A percentile compares a stretch with the other conserved stretches of the same genome.
phyloP scores from a whole-genome alignment of 2,797 vertebrate species.

The Phylloscopus collybita region DNA sequence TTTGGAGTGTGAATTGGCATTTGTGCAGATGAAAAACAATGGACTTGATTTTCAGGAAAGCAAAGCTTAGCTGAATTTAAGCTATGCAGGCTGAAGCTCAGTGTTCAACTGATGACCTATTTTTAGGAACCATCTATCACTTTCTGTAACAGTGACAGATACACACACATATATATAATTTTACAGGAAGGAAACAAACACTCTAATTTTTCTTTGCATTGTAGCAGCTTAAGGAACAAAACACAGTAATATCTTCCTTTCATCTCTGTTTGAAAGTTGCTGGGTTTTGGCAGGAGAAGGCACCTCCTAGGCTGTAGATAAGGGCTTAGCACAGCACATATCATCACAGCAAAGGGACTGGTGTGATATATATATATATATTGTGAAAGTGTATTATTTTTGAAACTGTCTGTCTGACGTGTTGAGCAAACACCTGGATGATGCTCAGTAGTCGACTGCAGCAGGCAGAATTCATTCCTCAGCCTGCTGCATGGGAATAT shows the following conservation, averaged over 20 bases:
- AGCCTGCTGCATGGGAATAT: background rate
- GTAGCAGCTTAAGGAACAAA: slow-evolving; percentile 7
- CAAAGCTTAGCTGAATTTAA: background rate
- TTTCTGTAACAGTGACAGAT: slow-evolving; percentile 2
- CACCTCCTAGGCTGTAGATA: background rate
- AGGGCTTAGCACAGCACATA: background rate
- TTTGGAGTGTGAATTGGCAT: background rate
- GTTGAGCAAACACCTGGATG: slow-evolving; percentile 28
- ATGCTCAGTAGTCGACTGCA: background rate
- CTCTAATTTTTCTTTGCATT: background rate
- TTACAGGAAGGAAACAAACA: slow-evolving; percentile 19
- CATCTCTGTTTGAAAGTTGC: background rate
- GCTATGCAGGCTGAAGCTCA: background rate
- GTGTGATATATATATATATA: background rate
- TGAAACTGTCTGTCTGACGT: background rate
- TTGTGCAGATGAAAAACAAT: slow-evolving; percentile 23
- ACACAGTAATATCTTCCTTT: background rate
- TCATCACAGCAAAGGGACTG: background rate
- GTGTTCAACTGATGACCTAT: background rate
- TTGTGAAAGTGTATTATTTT: slow-evolving; percentile 7
- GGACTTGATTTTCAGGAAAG: background rate
- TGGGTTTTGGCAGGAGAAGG: background rate
- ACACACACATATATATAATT: background rate
- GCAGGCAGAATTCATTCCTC: slow-evolving; percentile 21
- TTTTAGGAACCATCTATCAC: slow-evolving; percentile 23